These are phyloP conservation scores for Neoitamus cyanurus DNA, from an alignment of 2,888 invertebrate species.

Conservation along the genomic window DNA sequence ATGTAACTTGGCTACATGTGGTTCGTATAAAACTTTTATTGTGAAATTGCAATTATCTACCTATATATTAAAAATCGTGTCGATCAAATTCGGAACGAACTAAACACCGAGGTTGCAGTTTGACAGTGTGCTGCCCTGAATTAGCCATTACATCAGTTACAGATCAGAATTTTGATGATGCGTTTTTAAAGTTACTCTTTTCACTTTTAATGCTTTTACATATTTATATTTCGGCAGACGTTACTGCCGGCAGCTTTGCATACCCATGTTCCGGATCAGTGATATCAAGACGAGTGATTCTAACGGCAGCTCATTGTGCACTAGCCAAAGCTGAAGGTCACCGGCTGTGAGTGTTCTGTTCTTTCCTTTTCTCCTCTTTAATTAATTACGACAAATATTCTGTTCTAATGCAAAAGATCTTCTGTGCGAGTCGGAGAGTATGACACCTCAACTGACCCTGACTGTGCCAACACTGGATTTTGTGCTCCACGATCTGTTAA, in stretches of 20 bases:
- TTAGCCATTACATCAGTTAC: no score
- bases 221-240: slow-evolving; percentile 68
- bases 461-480: slow-evolving; percentile 77
- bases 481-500: slow-evolving; percentile 79
- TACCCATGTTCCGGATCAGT: slow-evolving; percentile 84
- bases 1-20: no score
- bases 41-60: no score
- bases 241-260: slow-evolving; percentile 74
- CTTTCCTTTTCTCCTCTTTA: neutral
- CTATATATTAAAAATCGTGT: no score
- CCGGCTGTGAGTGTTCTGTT: slow-evolving; percentile 73
- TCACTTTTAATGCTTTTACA: neutral
- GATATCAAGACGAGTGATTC: slow-evolving; percentile 71
- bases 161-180: no score
- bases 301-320: slow-evolving; percentile 85
- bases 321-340: slow-evolving; percentile 80
- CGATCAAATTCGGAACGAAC: no score
- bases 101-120: no score
- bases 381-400: no score
- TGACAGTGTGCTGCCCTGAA: no score
- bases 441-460: slow-evolving; percentile 77
- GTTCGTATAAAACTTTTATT: no score
- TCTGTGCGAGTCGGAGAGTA: slow-evolving; percentile 81
- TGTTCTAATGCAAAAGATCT: slow-evolving; percentile 70
- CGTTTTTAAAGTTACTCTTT: neutral